Evolutionary conservation across 2,888 invertebrate species (phyloP).

Genomic region (Tenthredo mesomela): DNA sequence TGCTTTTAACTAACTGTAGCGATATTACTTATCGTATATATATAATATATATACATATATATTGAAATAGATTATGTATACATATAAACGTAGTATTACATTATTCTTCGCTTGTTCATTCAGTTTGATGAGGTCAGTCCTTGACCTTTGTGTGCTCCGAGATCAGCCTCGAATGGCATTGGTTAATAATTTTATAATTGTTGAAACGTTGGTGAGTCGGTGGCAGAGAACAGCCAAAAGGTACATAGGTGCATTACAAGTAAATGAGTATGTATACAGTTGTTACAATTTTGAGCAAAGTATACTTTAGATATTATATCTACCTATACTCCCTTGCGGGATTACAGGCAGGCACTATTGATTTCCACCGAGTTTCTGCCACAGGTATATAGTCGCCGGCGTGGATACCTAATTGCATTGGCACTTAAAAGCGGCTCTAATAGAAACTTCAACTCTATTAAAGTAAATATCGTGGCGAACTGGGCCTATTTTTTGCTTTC

Average conservation of each 20-base stretch:
- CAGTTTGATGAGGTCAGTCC: slow-evolving; percentile 1
- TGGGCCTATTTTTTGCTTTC: background rate
- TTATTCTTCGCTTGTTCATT: slow-evolving; percentile 15
- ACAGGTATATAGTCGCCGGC: background rate
- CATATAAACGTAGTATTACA: background rate
- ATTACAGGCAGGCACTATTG: slow-evolving; percentile 21
- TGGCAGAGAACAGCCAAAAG: background rate
- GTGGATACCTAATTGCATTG: slow-evolving; percentile 24
- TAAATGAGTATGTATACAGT: background rate
- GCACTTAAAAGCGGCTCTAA: slow-evolving; percentile 10
- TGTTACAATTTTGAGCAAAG: background rate
- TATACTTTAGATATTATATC: background rate
- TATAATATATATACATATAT: too few species aligned
- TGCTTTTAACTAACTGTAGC: background rate
- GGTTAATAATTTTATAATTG: background rate
- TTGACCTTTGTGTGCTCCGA: background rate
- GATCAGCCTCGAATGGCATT: background rate
- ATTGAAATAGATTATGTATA: background rate
- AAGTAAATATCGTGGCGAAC: background rate
- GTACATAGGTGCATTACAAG: too few species aligned
- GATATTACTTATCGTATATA: background rate
- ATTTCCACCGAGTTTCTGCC: slow-evolving; percentile 30
- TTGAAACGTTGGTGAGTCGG: background rate
- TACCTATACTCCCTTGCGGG: background rate
- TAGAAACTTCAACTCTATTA: slow-evolving; percentile 14